A percentile compares a stretch with the other conserved stretches of the same genome.
Evolutionary conservation across 2,797 vertebrate species (phyloP).

Genomic region (Scyliorhinus canicula): DNA sequence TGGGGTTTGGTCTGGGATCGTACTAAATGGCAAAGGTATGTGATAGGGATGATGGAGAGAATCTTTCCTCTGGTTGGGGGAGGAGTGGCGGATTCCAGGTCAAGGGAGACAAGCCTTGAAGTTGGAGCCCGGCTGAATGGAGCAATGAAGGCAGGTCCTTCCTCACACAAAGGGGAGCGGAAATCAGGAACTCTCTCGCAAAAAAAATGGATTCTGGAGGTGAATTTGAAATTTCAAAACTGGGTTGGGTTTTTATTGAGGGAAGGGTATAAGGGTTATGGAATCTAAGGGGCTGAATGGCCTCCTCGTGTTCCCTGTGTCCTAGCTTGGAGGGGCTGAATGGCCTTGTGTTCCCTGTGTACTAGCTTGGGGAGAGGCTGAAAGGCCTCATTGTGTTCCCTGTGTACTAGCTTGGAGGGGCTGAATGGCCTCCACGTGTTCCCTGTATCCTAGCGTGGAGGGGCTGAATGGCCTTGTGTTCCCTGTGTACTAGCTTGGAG

Average conservation of each 20-base stretch:
- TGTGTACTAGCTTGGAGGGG: neutral
- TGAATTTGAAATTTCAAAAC: neutral
- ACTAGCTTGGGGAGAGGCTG: neutral
- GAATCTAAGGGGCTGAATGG: neutral
- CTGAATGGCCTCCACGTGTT: neutral
- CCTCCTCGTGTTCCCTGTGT: too few relatives aligned
- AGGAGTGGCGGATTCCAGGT: too few relatives aligned
- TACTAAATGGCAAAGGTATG: too few relatives aligned
- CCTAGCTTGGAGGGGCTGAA: neutral
- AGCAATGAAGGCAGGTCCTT: too few relatives aligned
- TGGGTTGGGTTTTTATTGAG: neutral
- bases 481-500: neutral
- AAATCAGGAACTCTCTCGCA: neutral
- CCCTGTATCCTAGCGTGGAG: neutral
- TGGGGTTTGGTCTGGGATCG: too few relatives aligned
- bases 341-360: neutral
- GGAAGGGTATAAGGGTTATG: neutral
- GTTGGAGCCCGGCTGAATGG: too few relatives aligned
- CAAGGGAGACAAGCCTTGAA: neutral
- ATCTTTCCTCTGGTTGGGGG: neutral
- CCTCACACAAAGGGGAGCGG: neutral
- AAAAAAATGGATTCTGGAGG: neutral
- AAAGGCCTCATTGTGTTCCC: neutral
- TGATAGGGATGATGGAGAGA: too few relatives aligned
- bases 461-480: neutral